A percentile compares a stretch with the other conserved stretches of the same genome.
These are phyloP conservation scores for Drosophila conformis DNA, from an alignment of 2,888 invertebrate genomes.

Conservation along the genomic window DNA sequence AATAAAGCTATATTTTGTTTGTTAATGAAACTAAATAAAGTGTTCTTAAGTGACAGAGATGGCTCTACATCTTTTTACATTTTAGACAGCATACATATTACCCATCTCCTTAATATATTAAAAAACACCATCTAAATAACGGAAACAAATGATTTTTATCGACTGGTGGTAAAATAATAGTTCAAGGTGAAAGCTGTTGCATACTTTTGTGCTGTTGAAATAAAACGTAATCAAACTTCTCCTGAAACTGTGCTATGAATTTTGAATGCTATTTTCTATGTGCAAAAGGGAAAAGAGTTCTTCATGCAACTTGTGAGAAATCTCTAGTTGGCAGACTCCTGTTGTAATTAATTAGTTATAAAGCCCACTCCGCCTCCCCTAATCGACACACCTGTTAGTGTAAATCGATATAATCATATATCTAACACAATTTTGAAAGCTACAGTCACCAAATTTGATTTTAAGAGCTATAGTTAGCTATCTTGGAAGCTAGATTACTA, in stretches of 20 bases:
- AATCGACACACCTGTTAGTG: too few relatives aligned
- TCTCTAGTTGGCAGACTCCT: not conserved
- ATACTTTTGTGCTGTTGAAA: not conserved
- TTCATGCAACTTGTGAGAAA: not conserved
- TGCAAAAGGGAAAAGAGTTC: not conserved
- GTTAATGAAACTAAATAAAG: not conserved
- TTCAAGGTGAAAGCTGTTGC: not conserved
- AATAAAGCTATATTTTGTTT: not conserved
- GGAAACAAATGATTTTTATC: not conserved
- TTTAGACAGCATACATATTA: not conserved
- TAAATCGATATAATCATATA: too few relatives aligned
- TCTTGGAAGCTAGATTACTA: too few relatives aligned
- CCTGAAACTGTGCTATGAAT: not conserved
- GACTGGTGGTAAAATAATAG: not conserved
- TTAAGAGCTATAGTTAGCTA: too few relatives aligned
- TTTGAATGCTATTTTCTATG: not conserved
- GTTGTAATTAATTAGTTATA: not conserved
- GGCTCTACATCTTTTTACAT: not conserved
- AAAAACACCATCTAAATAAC: not conserved
- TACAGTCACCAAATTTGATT: too few relatives aligned
- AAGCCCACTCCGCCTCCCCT: too few relatives aligned
- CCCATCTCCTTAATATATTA: not conserved
- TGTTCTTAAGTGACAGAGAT: not conserved
- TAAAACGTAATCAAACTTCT: not conserved
- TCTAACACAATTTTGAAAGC: too few relatives aligned